phyloP scores from a whole-genome alignment of 2,113 vertebrate species.

The Otis tarda region DNA sequence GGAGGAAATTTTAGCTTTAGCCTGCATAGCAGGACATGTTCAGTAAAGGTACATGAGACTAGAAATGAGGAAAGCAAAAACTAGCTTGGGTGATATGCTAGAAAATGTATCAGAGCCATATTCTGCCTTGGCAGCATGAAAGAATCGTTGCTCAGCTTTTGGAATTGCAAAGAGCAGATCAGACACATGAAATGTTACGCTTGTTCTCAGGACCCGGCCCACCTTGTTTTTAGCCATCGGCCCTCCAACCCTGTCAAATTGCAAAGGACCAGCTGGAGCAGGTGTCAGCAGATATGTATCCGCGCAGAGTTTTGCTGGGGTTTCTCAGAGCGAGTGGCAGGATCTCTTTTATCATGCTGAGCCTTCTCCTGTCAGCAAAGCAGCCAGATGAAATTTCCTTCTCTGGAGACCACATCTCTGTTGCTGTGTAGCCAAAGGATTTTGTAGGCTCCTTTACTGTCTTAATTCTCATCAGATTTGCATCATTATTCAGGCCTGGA shows the following conservation, averaged over 20 bases:
- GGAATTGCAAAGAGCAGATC: background rate
- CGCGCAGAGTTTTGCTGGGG: constrained; percentile 15
- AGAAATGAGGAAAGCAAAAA: background rate
- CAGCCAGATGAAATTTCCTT: constrained; percentile 72
- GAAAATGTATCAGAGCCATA: background rate
- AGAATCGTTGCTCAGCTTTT: background rate
- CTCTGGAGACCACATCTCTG: constrained; percentile 51
- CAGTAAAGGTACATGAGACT: background rate
- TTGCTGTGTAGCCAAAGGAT: constrained; percentile 62
- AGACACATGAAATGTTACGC: background rate
- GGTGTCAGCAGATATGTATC: constrained; percentile 67
- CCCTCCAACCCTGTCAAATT: constrained; percentile 39
- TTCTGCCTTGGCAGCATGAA: background rate
- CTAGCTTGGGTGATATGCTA: background rate
- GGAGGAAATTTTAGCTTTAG: background rate
- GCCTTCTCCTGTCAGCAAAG: constrained; percentile 75
- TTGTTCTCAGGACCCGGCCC: constrained; percentile 4
- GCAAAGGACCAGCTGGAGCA: constrained; percentile 64
- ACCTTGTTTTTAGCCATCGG: background rate
- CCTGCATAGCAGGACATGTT: background rate
- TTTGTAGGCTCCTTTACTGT: constrained; percentile 50
- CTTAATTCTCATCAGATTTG: constrained; percentile 62
- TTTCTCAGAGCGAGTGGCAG: constrained; percentile 70
- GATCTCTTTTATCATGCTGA: constrained; percentile 74
- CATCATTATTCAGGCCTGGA: constrained; percentile 18